Evolutionary conservation across 2,797 vertebrate genomes (phyloP), one percentile per base, ranked within the genome.

Genomic region (Pangasius sanitwongsei): DNA sequence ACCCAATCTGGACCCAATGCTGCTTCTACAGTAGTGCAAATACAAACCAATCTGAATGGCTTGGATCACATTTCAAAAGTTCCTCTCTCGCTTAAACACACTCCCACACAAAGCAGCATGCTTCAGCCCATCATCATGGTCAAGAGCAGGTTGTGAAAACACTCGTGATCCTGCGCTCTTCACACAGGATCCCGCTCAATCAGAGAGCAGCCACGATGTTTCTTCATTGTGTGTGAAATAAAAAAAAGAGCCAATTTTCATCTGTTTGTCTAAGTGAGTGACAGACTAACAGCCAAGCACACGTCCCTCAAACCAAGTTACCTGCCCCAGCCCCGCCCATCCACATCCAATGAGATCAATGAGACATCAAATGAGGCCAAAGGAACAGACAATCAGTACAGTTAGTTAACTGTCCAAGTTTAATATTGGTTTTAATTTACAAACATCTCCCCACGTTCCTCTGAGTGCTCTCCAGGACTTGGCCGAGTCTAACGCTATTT

Each of bases 401-500:
- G 88, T 91, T 92, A 91, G 85, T 90, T 93, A 95, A 92, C 92
- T 92, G 87, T 93, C 89, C 75, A 91, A 89, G 90, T 92, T 92
- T 93, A 94, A 92, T 89, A 90, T 93, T 93, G 91, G 93, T 93
- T 94, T 92, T 92, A 94, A 96, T 96, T 94, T 96, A 96, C 95
- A 96, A 94, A 95, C 91, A 92, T 93, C 91, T 93, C 89, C 91
- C 91, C 86, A 91, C n/a, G 34, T 74, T 86, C 69, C 89, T 93
- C 91, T 88, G 77, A 69, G 88, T 89, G 53, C 90, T 93, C 41
- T 67, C 75, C 90, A 88, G 28, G 48, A 88, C 90, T 88, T 37
- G 89, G 90, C 80, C 91, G 90, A 92, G 77, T 89, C 89, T 78
- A n/a, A 37, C 77, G 34, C 18, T 37, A 75, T 85, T 92, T 78